Evolutionary conservation across 2,888 invertebrate genomes (phyloP), one percentile per base, ranked within the genome.

Genomic region (Nephrotoma appendiculata): DNA sequence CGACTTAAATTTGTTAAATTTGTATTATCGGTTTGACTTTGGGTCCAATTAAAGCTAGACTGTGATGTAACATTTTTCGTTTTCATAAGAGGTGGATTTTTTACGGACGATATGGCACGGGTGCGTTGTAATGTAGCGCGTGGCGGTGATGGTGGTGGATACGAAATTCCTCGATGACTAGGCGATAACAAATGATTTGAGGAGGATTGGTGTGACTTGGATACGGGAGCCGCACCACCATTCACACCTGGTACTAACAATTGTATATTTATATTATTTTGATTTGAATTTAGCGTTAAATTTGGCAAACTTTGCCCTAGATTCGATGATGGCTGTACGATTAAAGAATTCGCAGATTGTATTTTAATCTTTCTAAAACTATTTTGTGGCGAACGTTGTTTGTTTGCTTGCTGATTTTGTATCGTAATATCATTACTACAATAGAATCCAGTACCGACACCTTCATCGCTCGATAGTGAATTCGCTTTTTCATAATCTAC

Each of bases 261-360:
- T 87, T 93, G 93, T 90, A 93, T 93, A 89, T 93, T 93, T 41
- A 31, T 41, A 52, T 42, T 52, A 52, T 52, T 86, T 52, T 52
- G 91, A 88, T 89, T 90, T 87, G 89, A 90, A 88, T 91, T 91
- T 88, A 91, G 88, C 88, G 90, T 93, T 87, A 97, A 92, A 90
- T 97, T 96, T 2, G 97, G 97, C 89, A 97, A 92, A 90, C 96
- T 96, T 91, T 96, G 96, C 44, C 96, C 96, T 86, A 96, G 92
- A 87, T 93, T 93, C 89, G 94, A 93, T 42, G 93, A 92, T 5
- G 95, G 95, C 90, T 96, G 95, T 87, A 97, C 96, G 86, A 95
- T 95, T 88, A 97, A 92, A 0, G 95, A 95, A 90, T 96, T 96
- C 44, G 95, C 94, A 48, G 95, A 94, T 87, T 92, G 92, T 89